These are phyloP conservation scores for Corythaixoides concolor DNA, from an alignment of 2,113 vertebrate genomes.

Conservation along the genomic window DNA sequence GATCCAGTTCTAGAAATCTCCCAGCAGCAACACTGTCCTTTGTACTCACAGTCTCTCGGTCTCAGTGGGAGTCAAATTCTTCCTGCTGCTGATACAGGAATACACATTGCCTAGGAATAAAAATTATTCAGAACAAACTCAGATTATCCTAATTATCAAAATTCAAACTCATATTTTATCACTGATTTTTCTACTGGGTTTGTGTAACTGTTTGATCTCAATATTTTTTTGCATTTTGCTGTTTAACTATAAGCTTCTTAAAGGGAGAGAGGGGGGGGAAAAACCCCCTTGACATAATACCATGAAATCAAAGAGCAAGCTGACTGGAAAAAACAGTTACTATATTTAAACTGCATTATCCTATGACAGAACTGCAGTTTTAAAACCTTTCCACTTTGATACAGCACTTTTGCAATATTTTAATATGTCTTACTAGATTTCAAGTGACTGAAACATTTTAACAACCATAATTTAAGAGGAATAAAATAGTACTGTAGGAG, in stretches of 20 bases:
- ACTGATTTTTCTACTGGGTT: background rate
- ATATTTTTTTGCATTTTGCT: slow-evolving; percentile 27
- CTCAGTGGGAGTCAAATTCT: slow-evolving; percentile 23
- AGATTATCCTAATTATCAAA: slow-evolving; percentile 1
- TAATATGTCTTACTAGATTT: slow-evolving; percentile 39
- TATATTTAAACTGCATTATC: slow-evolving; percentile 78
- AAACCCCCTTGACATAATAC: slow-evolving; percentile 63
- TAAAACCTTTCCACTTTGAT: slow-evolving; percentile 62
- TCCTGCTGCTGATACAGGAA: slow-evolving; percentile 31
- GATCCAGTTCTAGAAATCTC: slow-evolving; percentile 66
- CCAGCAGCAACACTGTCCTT: slow-evolving; percentile 38
- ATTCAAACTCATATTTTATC: background rate
- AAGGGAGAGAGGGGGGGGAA: background rate
- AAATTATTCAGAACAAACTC: background rate
- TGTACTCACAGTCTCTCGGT: background rate
- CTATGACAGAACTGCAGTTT: slow-evolving; percentile 66
- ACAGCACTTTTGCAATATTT: slow-evolving; percentile 57
- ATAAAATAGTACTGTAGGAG: slow-evolving; percentile 30
- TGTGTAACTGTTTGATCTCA: background rate
- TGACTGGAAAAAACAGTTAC: slow-evolving; percentile 57
- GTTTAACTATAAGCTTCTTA: slow-evolving; percentile 58
- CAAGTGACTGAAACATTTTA: slow-evolving; percentile 40
- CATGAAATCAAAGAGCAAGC: slow-evolving; percentile 73
- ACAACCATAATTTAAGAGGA: slow-evolving; percentile 38
- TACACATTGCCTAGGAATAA: background rate